phyloP scores from a whole-genome alignment of 2,888 invertebrate genomes.

The Galeruca laticollis region DNA sequence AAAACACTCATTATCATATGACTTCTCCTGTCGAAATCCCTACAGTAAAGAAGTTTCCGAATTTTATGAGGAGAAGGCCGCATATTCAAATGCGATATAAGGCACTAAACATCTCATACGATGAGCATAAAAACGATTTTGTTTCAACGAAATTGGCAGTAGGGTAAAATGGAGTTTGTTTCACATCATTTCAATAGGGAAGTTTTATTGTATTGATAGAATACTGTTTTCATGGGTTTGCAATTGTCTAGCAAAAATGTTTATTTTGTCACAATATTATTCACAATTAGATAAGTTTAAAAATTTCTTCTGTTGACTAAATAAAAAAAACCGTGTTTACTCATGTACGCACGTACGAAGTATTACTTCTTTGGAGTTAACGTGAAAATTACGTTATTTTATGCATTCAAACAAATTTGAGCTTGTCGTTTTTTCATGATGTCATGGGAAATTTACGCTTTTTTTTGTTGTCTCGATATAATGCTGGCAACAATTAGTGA shows the following conservation, averaged over 20 bases:
- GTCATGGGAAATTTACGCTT: no score
- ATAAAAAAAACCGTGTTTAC: no score
- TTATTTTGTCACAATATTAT: neutral
- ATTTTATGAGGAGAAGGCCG: conserved; percentile 10
- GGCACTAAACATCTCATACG: conserved; percentile 19
- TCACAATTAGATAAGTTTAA: no score
- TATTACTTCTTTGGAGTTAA: no score
- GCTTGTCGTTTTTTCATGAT: no score
- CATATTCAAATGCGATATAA: conserved; percentile 16
- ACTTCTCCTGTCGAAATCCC: conserved; percentile 2
- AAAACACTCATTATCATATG: conserved; percentile 14
- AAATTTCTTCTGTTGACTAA: no score
- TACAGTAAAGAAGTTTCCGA: neutral
- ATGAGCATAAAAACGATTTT: conserved; percentile 34
- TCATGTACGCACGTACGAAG: no score
- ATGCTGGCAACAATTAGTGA: no score
- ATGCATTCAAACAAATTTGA: no score
- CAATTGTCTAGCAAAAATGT: neutral
- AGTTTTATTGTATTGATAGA: neutral
- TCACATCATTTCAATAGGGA: neutral
- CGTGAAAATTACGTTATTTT: no score
- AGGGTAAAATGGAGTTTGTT: neutral
- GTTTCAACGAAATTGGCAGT: conserved; percentile 23
- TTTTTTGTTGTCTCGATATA: no score
- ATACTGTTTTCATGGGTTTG: neutral